Conservation (phyloP, 2,113 vertebrate genomes). For the Marmota flaviventris region DNA sequence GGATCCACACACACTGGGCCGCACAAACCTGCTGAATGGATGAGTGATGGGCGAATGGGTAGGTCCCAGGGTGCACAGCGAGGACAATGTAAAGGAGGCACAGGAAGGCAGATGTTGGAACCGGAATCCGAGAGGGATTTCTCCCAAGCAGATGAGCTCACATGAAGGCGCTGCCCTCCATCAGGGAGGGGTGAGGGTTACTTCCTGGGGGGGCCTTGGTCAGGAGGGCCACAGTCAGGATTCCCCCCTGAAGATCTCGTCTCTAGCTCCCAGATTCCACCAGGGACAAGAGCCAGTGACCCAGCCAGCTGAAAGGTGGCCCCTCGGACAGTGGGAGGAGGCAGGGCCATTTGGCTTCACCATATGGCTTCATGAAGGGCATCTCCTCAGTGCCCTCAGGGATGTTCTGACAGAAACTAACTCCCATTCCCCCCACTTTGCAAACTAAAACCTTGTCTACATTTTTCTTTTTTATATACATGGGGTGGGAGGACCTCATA, state of each 20-base stretch:
- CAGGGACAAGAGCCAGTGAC: not conserved
- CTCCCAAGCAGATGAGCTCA: not conserved
- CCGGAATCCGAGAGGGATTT: not conserved
- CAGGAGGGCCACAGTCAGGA: not conserved
- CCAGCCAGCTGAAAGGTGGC: not conserved
- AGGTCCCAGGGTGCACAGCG: not conserved
- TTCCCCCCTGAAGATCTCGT: not conserved
- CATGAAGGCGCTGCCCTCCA: rapidly evolving
- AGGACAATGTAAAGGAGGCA: not conserved
- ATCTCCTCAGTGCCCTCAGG: not conserved
- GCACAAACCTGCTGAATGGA: not conserved
- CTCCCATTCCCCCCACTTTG: not conserved
- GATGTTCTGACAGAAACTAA: not conserved
- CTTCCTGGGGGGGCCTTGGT: not conserved
- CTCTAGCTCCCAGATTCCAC: not conserved
- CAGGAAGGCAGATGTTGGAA: not conserved
- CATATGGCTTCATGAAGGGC: rapidly evolving
- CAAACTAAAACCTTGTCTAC: not conserved
- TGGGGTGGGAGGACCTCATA: not conserved
- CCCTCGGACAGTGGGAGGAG: not conserved
- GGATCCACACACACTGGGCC: not conserved
- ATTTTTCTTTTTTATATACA: not conserved
- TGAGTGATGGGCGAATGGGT: not conserved
- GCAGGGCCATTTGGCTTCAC: not conserved
- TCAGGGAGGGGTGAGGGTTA: not conserved